These are phyloP conservation scores for Beroe ovata DNA, from an alignment of 37 sponge, comb jelly and placozoan genomes.

Conservation along the genomic window DNA sequence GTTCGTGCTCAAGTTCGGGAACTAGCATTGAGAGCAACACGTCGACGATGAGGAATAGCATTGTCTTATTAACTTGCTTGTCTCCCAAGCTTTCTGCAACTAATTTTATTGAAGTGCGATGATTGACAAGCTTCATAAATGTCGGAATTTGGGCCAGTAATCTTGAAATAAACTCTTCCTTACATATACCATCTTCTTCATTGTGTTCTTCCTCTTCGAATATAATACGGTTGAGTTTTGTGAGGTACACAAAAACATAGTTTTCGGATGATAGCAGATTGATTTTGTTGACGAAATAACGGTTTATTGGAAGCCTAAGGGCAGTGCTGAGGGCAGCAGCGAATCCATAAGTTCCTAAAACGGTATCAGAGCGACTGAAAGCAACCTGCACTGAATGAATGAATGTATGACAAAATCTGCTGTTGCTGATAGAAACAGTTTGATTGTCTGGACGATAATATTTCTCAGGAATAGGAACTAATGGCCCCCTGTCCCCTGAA, in stretches of 20 bases:
- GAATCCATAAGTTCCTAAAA: conserved; percentile 7
- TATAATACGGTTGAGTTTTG: conserved; percentile 34
- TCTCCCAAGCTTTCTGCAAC: conserved; percentile 29
- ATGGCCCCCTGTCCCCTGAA: not conserved
- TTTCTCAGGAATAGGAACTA: not conserved
- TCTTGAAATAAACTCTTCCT: conserved; percentile 26
- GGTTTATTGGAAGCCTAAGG: conserved; percentile 23
- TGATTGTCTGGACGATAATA: not conserved
- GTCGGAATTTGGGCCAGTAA: not conserved
- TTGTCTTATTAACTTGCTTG: conserved; percentile 5
- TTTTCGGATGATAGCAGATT: conserved; percentile 38
- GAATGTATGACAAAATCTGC: not conserved
- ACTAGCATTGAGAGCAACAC: conserved; percentile 11
- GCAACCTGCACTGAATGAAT: conserved; percentile 4
- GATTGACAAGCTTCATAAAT: not conserved
- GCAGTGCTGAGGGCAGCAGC: not conserved
- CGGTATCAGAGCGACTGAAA: not conserved
- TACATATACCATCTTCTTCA: not conserved
- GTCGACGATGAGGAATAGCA: conserved; percentile 33
- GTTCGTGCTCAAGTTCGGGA: conserved; percentile 32
- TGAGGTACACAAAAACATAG: conserved; percentile 42
- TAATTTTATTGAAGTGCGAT: not conserved
- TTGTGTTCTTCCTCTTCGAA: conserved; percentile 10
- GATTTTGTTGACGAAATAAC: conserved; percentile 43
- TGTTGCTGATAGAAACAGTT: not conserved